Evolutionary conservation across 1,140 invertebrate genomes (phyloP), one percentile per base, ranked within the genome.

Genomic region (Heliconius nattereri): DNA sequence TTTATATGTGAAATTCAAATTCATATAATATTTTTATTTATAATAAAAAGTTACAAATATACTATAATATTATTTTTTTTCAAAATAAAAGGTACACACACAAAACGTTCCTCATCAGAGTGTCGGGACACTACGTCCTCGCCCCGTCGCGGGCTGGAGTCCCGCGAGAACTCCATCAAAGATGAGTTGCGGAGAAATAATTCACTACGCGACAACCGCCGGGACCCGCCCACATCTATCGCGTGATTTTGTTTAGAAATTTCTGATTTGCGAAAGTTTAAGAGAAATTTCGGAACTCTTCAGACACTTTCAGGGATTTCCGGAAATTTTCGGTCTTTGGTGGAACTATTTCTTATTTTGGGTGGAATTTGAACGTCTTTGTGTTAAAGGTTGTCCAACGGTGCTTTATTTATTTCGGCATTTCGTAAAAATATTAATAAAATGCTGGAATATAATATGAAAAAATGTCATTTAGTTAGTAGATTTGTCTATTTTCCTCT

Each of bases 101-200:
- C 94, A 49, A 94, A 94, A 75, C 87, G 94, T 20, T 94, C 94
- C 20, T 94, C 94, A 2, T 94, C 94, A 8, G 94, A 95, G 80
- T 94, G 94, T 74, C 81, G 92, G 3, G 92, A 94, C 37, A 81
- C 87, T 7, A 85, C 84, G 1, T 90, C 87, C 1, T 92, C 92
- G 8, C 91, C 90, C 1, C 88, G 91, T 1, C 85, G 91, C 3
- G 90, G 90, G 0, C 84, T 92, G 52, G 89, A 91, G 9, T 89
- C 89, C 23, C 83, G 91, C 13, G 89, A 92, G 37, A 82, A 79
- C 37, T 90, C 89, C 13, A 80, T 91, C 73, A 90, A 90, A 66
- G 91, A 94, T 83, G 88, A 90, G 54, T 82, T 94, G 7, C 84
- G 91, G 5, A 76, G 91, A 2, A 92, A 94, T 85, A 93, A 91